Percentiles rank a stretch among this genome's conserved stretches.
Evolutionary conservation across 2,888 invertebrate genomes (phyloP).

Genomic region (Crossocerus cetratus): DNA sequence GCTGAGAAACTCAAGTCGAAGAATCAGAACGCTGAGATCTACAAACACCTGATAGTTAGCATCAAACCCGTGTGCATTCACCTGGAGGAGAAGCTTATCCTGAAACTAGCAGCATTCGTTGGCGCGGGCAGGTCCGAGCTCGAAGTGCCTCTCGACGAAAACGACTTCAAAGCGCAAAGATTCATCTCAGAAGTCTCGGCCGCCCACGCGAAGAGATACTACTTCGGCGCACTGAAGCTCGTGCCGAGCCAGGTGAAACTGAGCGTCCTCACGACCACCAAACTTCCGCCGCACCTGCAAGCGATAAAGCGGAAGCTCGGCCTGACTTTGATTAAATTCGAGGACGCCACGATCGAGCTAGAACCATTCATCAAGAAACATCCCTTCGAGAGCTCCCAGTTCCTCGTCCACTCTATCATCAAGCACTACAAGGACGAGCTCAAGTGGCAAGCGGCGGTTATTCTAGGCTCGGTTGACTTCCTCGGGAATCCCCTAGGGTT

Average conservation of each 20-base stretch:
- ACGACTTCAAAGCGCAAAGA: conserved; percentile 88
- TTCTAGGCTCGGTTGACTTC: conserved; percentile 97
- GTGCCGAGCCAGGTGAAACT: conserved; percentile 90
- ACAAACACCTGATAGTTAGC: conserved; percentile 89
- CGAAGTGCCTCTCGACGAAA: conserved; percentile 83
- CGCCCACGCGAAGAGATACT: conserved; percentile 89
- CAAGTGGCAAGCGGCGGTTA: conserved; percentile 96
- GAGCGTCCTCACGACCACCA: conserved; percentile 92
- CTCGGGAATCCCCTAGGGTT: conserved; percentile 98
- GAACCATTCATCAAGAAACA: conserved; percentile 92
- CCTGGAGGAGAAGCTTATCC: conserved; percentile 90
- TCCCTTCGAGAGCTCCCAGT: conserved; percentile 93
- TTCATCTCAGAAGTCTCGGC: conserved; percentile 89
- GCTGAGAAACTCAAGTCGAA: conserved; percentile 85
- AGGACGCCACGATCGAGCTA: conserved; percentile 95
- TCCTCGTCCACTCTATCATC: conserved; percentile 88
- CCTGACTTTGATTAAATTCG: conserved; percentile 94
- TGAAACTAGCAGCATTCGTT: conserved; percentile 84
- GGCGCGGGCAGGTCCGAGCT: conserved; percentile 80
- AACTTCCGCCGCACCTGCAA: conserved; percentile 86
- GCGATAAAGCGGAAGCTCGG: conserved; percentile 91
- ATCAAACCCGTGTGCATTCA: conserved; percentile 90
- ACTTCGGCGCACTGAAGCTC: conserved; percentile 90
- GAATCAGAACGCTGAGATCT: conserved; percentile 89
- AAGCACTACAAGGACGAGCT: conserved; percentile 94